A percentile compares a stretch with the other conserved stretches of the same genome.
Conservation (phyloP, 64 coral and sea anemone species). For the Platygyra sinensis region DNA sequence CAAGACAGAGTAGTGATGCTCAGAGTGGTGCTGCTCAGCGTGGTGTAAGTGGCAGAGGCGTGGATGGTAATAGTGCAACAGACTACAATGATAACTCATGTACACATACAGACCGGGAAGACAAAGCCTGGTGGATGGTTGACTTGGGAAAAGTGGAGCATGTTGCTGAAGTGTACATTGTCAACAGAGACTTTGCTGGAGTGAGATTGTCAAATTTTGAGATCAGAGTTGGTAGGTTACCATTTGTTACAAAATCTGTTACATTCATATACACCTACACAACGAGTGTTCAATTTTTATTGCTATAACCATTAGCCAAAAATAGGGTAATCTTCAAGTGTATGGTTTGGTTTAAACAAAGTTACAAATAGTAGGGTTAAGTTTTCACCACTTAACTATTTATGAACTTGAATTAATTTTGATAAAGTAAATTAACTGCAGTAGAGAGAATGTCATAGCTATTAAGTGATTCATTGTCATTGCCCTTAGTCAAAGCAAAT, state of each 20-base stretch:
- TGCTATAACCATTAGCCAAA: no score
- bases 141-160: conserved; percentile 8
- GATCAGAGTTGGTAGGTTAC: conserved; percentile 36
- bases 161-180: conserved; percentile 34
- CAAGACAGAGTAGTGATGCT: neutral
- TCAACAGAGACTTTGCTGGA: neutral
- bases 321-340: no score
- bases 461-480: no score
- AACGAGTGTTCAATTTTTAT: no score
- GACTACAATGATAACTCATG: neutral
- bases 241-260: neutral
- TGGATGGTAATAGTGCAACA: conserved; percentile 13
- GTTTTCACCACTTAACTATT: no score
- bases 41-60: neutral
- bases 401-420: no score
- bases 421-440: no score
- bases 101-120: neutral
- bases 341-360: no score
- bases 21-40: no score
- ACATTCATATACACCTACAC: neutral
- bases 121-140: conserved; percentile 28
- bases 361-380: no score
- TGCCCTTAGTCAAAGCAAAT: no score
- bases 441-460: no score
- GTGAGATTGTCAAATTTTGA: neutral